phyloP scores from a whole-genome alignment of 2,888 invertebrate genomes.

The Harpalus rufipes region DNA sequence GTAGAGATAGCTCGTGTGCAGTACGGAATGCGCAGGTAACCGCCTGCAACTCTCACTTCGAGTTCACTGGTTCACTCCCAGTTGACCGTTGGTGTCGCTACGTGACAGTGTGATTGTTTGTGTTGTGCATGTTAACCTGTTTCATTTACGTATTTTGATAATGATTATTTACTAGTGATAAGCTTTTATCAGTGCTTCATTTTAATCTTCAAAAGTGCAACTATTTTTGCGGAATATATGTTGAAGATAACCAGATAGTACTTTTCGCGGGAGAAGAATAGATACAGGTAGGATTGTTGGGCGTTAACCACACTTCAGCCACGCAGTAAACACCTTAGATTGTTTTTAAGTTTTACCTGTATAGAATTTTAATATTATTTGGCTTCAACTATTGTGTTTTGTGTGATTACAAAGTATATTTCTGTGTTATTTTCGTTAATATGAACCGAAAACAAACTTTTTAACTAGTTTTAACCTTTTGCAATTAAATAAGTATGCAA shows the following conservation, averaged over 20 bases:
- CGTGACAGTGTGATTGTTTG: conserved; percentile 41
- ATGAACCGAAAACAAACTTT: neutral
- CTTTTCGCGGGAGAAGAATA: conserved; percentile 59
- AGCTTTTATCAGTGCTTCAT: conserved; percentile 46
- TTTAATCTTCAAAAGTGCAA: conserved; percentile 17
- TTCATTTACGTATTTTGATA: conserved; percentile 35
- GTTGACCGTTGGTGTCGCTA: conserved; percentile 54
- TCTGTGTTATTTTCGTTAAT: conserved; percentile 6
- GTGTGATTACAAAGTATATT: conserved; percentile 9
- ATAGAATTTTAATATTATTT: neutral
- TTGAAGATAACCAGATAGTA: conserved; percentile 41
- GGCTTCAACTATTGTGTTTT: neutral
- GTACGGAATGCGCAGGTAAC: conserved; percentile 11
- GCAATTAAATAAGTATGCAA: conserved; percentile 29
- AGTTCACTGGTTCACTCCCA: neutral
- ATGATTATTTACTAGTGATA: conserved; percentile 52
- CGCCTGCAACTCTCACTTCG: neutral
- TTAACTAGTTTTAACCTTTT: conserved; percentile 3
- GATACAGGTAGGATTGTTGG: conserved; percentile 61
- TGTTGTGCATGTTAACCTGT: conserved; percentile 59
- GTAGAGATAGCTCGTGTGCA: conserved; percentile 11
- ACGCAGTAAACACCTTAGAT: conserved; percentile 58
- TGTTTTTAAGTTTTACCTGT: conserved; percentile 50
- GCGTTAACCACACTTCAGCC: conserved; percentile 66
- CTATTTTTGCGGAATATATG: conserved; percentile 41